Base-by-base conservation (phyloP, 37 sponge, comb jelly and placozoan genomes). In the Aplysina aerophoba region DNA sequence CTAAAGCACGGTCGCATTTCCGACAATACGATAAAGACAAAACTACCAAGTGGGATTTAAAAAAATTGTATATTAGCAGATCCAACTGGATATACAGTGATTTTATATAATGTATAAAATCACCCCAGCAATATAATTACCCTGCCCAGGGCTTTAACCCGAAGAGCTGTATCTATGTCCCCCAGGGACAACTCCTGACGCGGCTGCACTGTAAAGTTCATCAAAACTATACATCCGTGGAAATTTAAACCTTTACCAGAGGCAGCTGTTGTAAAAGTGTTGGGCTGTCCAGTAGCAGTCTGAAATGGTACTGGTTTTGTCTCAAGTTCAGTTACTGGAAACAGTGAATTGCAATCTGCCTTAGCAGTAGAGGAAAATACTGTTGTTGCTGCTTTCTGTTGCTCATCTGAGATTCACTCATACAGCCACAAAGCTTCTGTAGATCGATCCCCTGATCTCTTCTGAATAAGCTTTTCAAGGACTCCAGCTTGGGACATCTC, bases 391-490 rank as follows among this genome's bases (percentile, higher is more conserved):
- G 66, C 66, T 65, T 65, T 65, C 19, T 65, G 66, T 30, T 65
- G 66, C 22, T 65, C 66, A 16, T 65, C 66, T 65, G 66, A 65
- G 27, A 65, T 65, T 11, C 22, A 30, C 22, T 65, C 19, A 65
- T 65, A 65, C 12, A 65, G 66, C 22, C 66, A 30, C 22, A 65
- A 65, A 16, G 66, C 66, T 20, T 65, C 66, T 65, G 66, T 65
- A 30, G 66, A 65, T 20, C 66, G 66, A 16, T 65, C 30, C 27
- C 66, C 66, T 20, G 66, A 65, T 11, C 13, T 65, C 66, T 65
- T 65, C 66, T 65, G 66, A 65, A 65, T 65, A 65, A 65, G 11
- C 27, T n/a, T n/a, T n/a, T n/a, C n/a, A n/a, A n/a, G n/a, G n/a
- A n/a, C n/a, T n/a, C n/a, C n/a, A n/a, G n/a, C n/a, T n/a, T n/a